Base-by-base conservation (phyloP, 1,140 invertebrate species). In the Trypoxylus dichotomus region DNA sequence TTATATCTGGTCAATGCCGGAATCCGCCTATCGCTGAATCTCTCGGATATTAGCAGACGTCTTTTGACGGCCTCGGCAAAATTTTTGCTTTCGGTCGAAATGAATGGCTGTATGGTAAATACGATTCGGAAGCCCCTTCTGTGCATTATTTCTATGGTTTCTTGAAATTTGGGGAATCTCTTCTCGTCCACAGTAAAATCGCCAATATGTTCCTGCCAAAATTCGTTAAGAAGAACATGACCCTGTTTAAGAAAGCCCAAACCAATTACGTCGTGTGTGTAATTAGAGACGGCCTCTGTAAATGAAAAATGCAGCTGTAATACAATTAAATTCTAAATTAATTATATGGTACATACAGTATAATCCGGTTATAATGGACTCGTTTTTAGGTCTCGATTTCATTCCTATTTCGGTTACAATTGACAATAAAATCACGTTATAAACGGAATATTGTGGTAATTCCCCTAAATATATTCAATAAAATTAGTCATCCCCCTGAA, bases 81-180 rank as follows among this genome's bases (percentile, higher is more conserved):
- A 81, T 94, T 95, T 1, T 85, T 85, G 75, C 94, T 94, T 80
- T 96, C 94, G 0, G 94, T 95, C 41, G 94, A 94, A 68, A 97
- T 94, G 82, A 95, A 96, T 0, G 95, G 95, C 80, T 95, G 94
- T 1, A 96, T 90, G 0, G 94, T 93, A 79, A 96, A 92, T 0
- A 94, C 93, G 25, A 96, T 93, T 84, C 94, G 91, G 76, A 96
- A 97, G 1, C 95, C 95, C 81, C 95, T 88, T 42, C 95, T 88
- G 78, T 94, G 93, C 27, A 96, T 90, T 60, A 95, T 93, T 81
- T 94, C 91, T 5, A 96, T 92, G 2, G 93, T 95, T 76, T 93
- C 91, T 42, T 92, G 91, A 82, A 96, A 90, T 0, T 90, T 92
- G 11, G 93, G 91, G 83, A 96, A 96, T 58, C 94, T 84, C 8